Percentiles rank a stretch among this genome's conserved stretches.
Conservation (phyloP, 1,140 invertebrate genomes). For the Trichoplusia ni region DNA sequence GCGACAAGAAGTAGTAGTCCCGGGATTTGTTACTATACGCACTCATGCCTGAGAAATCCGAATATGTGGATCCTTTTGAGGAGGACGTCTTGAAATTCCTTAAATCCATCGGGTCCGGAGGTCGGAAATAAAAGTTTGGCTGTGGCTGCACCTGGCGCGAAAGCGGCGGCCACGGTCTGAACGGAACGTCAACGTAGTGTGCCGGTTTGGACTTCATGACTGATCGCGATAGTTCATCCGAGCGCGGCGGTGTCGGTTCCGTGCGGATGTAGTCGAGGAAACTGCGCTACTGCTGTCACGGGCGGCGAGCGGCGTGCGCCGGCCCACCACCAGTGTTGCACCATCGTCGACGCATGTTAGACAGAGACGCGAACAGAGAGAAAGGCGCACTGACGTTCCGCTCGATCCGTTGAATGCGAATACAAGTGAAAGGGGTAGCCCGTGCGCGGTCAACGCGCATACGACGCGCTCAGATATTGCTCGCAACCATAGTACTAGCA, state of each 20-base stretch:
- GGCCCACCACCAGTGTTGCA: constrained; percentile 61
- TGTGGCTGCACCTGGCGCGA: constrained; percentile 81
- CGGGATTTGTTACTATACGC: constrained; percentile 82
- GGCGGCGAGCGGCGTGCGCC: constrained; percentile 53
- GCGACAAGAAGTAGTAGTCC: constrained; percentile 87
- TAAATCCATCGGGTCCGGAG: constrained; percentile 78
- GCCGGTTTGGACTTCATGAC: constrained; percentile 80
- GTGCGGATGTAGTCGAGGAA: constrained; percentile 72
- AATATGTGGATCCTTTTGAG: constrained; percentile 81
- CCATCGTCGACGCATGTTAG: constrained; percentile 54
- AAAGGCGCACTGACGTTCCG: constrained; percentile 70
- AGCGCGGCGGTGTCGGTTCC: constrained; percentile 64
- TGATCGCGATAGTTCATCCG: constrained; percentile 68
- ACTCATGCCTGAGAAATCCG: constrained; percentile 67
- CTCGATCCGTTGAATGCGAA: constrained; percentile 69
- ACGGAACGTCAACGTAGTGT: constrained; percentile 75
- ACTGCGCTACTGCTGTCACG: constrained; percentile 70
- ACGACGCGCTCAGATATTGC: constrained; percentile 53
- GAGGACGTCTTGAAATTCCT: constrained; percentile 76
- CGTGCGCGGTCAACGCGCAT: constrained; percentile 55
- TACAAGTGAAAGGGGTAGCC: constrained; percentile 78
- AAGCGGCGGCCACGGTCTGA: constrained; percentile 84
- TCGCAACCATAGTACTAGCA: constrained; percentile 45
- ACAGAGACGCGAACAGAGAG: constrained; percentile 73
- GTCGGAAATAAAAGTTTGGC: constrained; percentile 83